Conservation (phyloP, 2,797 vertebrate species). For the Nyctalus aviator region DNA sequence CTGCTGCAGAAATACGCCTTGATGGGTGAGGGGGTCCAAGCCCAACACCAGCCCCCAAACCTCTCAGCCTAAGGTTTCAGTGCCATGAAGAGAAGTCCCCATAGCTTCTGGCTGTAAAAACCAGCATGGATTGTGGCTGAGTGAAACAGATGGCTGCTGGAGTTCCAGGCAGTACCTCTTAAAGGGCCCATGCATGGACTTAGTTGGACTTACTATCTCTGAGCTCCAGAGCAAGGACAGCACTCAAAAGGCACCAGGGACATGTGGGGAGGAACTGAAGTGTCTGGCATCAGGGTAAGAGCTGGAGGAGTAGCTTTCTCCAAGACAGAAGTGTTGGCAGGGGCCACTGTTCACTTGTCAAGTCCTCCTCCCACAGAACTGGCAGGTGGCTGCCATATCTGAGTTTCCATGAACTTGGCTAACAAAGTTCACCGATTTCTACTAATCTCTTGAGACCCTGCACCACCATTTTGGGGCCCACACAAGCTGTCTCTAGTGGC, state of each 20-base stretch:
- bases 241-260: too few relatives aligned
- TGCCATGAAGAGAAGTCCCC: not conserved
- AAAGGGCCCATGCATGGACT: not conserved
- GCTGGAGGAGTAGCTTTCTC: not conserved
- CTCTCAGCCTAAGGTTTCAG: not conserved
- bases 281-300: not conserved
- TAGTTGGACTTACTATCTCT: not conserved
- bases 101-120: not conserved
- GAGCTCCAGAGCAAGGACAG: not conserved
- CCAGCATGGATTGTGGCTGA: not conserved
- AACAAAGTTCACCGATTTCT: not conserved
- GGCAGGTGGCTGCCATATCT: not conserved
- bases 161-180: not conserved
- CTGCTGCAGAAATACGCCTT: not conserved
- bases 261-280: not conserved
- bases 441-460: not conserved
- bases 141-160: not conserved
- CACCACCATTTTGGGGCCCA: not conserved
- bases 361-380: not conserved
- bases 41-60: not conserved
- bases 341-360: not conserved
- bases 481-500: not conserved
- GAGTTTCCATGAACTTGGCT: not conserved
- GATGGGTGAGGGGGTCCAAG: not conserved
- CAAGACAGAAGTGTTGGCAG: not conserved